Percentiles rank a stretch among this genome's conserved stretches.
phyloP scores from a whole-genome alignment of 2,797 vertebrate species.

The Glyptemys insculpta region DNA sequence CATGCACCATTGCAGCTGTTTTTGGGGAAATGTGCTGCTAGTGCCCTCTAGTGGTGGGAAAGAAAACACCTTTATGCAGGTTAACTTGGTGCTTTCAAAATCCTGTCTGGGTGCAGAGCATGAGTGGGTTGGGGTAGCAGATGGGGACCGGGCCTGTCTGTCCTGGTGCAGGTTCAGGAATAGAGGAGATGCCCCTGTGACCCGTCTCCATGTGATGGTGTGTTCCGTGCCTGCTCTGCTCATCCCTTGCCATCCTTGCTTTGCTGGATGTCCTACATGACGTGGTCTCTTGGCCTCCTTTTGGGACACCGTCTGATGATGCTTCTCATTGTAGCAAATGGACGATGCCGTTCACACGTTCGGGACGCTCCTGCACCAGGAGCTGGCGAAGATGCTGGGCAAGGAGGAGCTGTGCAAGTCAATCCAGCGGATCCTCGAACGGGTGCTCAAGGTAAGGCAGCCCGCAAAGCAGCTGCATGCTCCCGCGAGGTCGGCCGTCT shows the following conservation, averaged over 20 bases:
- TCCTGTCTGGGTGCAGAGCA: neutral
- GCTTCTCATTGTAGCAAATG: conserved; percentile 88
- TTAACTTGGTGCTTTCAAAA: neutral
- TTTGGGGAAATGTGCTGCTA: neutral
- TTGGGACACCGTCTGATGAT: fast-evolving
- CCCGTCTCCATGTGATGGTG: neutral
- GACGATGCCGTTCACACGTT: conserved; percentile 94
- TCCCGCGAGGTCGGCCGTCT: neutral
- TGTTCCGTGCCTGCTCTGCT: neutral
- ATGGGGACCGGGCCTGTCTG: neutral
- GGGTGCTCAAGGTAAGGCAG: conserved; percentile 93
- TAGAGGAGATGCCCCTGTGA: neutral
- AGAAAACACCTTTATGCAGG: neutral
- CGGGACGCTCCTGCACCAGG: conserved; percentile 94
- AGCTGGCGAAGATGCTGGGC: conserved; percentile 84
- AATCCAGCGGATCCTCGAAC: conserved; percentile 93
- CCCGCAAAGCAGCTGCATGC: fast-evolving
- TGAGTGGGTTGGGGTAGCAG: neutral
- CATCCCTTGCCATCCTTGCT: too few relatives aligned
- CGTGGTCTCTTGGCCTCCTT: neutral
- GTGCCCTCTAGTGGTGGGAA: conserved; percentile 72
- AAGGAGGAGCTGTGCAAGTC: conserved; percentile 89
- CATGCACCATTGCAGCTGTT: neutral
- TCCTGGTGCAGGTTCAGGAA: neutral
- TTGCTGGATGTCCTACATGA: neutral